Evolutionary conservation across 53 echinoderm and acorn worm genomes (phyloP).

Genomic region (Antedon mediterranea): DNA sequence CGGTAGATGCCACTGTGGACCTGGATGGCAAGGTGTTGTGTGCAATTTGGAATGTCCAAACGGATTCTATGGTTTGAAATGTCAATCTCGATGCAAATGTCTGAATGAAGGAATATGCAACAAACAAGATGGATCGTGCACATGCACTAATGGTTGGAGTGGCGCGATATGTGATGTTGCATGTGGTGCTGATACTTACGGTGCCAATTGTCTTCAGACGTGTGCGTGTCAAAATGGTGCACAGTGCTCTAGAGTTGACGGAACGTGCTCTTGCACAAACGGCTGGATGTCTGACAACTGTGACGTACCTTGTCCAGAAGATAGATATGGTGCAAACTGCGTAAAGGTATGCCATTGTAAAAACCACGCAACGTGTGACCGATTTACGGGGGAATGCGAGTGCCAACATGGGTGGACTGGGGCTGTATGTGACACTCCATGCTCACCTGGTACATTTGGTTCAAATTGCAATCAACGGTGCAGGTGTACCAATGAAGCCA

Average conservation of each 20-base stretch:
- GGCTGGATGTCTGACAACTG: constrained; percentile 14
- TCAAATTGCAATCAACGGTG: constrained; percentile 20
- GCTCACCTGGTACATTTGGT: constrained; percentile 28
- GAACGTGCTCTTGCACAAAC: constrained; percentile 17
- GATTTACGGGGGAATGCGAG: constrained; percentile 33
- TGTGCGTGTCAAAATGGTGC: constrained; percentile 53
- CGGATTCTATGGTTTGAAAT: constrained; percentile 34
- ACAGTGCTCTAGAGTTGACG: constrained; percentile 18
- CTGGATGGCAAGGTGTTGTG: constrained; percentile 6
- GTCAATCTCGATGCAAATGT: constrained; percentile 29
- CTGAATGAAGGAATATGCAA: constrained; percentile 33
- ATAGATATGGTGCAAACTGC: constrained; percentile 28
- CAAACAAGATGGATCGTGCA: constrained; percentile 26
- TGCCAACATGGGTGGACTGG: constrained; percentile 36
- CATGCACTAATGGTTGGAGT: constrained; percentile 25
- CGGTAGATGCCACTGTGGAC: constrained; percentile 21
- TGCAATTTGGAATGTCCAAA: constrained; percentile 16
- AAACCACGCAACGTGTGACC: constrained; percentile 27
- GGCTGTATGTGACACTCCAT: constrained; percentile 20
- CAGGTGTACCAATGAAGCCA: constrained; percentile 16
- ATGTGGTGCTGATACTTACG: constrained; percentile 23
- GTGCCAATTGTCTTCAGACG: constrained; percentile 15
- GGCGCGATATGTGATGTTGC: constrained; percentile 4
- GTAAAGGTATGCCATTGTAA: constrained; percentile 26
- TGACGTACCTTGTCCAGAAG: neutral